These are phyloP conservation scores for Tiphia femorata DNA, from an alignment of 2,888 invertebrate genomes.

Conservation along the genomic window DNA sequence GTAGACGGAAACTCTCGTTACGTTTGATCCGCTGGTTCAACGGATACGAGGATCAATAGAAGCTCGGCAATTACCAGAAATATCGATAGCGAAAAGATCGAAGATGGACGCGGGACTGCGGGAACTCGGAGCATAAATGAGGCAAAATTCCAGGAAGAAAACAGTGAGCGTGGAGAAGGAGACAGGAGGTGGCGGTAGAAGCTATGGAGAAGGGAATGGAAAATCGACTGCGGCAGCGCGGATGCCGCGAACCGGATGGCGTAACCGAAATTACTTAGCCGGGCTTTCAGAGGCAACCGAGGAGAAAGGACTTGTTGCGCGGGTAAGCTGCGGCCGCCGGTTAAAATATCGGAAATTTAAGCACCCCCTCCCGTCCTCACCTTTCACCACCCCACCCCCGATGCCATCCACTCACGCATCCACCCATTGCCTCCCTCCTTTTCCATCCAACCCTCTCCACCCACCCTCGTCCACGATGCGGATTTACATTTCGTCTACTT, in stretches of 20 bases:
- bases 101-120: too few relatives aligned
- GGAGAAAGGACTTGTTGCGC: constrained; percentile 68
- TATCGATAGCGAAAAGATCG: too few relatives aligned
- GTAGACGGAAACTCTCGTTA: too few relatives aligned
- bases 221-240: constrained; percentile 39
- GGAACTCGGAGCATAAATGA: too few relatives aligned
- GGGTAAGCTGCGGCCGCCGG: constrained; percentile 62
- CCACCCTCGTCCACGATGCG: background rate
- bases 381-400: constrained; percentile 14
- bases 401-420: constrained; percentile 4
- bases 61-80: too few relatives aligned
- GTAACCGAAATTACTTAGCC: constrained; percentile 65
- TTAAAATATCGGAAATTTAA: constrained; percentile 67
- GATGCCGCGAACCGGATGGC: constrained; percentile 54
- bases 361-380: constrained; percentile 31
- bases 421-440: background rate
- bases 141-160: too few relatives aligned
- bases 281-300: constrained; percentile 65
- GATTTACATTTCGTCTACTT: constrained; percentile 46
- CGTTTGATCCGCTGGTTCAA: too few relatives aligned
- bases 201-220: background rate
- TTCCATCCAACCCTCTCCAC: background rate
- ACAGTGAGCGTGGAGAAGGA: background rate
- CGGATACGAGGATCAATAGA: too few relatives aligned
- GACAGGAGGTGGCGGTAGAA: constrained; percentile 5